Conservation (phyloP, 2,113 vertebrate genomes). For the Panurus biarmicus region DNA sequence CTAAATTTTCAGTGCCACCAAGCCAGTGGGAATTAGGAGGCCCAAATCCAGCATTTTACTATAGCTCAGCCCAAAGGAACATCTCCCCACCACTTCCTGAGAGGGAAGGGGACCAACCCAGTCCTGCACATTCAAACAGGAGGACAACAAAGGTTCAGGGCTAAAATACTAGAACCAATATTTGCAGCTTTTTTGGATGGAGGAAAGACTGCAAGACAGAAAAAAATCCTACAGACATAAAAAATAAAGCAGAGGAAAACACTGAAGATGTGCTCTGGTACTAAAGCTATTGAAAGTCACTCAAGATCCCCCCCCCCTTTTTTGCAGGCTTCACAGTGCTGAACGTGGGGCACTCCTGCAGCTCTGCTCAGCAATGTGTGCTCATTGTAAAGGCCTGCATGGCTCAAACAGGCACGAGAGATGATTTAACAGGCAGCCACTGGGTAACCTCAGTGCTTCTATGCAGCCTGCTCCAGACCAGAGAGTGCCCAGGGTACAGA, state of each 20-base stretch:
- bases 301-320: fast-evolving
- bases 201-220: not conserved
- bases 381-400: not conserved
- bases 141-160: not conserved
- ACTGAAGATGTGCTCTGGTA: not conserved
- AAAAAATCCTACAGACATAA: not conserved
- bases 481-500: not conserved
- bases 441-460: not conserved
- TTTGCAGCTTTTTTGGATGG: not conserved
- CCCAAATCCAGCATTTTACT: not conserved
- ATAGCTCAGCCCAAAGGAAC: not conserved
- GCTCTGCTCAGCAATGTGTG: not conserved
- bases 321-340: not conserved
- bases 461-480: not conserved
- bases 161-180: not conserved
- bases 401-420: not conserved
- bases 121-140: not conserved
- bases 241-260: not conserved
- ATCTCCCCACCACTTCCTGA: not conserved
- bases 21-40: not conserved
- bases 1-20: not conserved
- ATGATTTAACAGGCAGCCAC: not conserved
- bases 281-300: not conserved
- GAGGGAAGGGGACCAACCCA: not conserved
- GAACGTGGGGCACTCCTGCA: not conserved